These are phyloP conservation scores for Tetramorium bicarinatum DNA, from an alignment of 2,888 invertebrate genomes.

Conservation along the genomic window DNA sequence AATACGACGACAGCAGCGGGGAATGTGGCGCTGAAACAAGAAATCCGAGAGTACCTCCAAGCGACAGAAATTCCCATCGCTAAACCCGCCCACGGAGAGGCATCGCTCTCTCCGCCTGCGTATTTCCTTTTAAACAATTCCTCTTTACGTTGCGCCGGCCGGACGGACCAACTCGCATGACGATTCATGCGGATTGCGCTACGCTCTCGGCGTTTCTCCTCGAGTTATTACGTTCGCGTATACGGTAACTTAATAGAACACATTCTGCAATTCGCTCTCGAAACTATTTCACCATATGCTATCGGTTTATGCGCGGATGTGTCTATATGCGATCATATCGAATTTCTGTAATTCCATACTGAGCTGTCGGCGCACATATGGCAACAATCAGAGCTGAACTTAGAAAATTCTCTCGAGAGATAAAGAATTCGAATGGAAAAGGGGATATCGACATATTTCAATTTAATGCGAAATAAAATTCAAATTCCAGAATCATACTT, in stretches of 20 bases:
- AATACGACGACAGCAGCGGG: constrained; percentile 17
- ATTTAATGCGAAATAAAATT: constrained; percentile 13
- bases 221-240: constrained; percentile 17
- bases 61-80: constrained; percentile 20
- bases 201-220: neutral
- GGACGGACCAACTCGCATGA: constrained; percentile 9
- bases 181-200: constrained; percentile 5
- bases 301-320: constrained; percentile 18
- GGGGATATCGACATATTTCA: neutral
- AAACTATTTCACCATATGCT: constrained; percentile 17
- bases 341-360: constrained; percentile 36
- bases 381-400: constrained; percentile 1
- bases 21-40: constrained; percentile 27
- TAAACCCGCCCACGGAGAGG: neutral
- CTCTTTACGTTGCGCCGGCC: constrained; percentile 2
- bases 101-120: neutral
- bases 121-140: constrained; percentile 43
- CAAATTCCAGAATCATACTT: neutral
- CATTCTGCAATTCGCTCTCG: constrained; percentile 28
- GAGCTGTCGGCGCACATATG: constrained; percentile 9
- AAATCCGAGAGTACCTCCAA: constrained; percentile 13
- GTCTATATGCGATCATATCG: constrained; percentile 31
- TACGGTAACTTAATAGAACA: constrained; percentile 37
- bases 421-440: neutral
- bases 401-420: neutral